These are phyloP conservation scores for Limnephilus auricula DNA, from an alignment of 2,888 invertebrate species.

Conservation along the genomic window DNA sequence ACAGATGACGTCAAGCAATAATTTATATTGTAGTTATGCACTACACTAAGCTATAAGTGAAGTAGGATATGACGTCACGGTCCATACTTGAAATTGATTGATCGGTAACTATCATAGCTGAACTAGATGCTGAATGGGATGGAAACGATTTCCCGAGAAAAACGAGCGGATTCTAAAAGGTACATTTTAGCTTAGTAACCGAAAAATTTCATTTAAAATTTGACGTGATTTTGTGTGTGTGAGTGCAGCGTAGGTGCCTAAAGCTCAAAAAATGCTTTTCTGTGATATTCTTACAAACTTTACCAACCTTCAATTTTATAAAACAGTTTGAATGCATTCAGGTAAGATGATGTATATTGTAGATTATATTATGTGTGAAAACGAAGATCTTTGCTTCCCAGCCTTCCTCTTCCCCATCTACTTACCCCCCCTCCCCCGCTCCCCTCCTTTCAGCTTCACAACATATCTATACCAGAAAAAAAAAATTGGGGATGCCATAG, in stretches of 20 bases:
- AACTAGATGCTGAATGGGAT: neutral
- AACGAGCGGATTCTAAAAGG: neutral
- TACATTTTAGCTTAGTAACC: neutral
- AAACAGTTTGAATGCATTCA: neutral
- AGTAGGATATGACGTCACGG: conserved; percentile 35
- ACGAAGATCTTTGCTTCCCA: neutral
- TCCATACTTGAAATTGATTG: conserved; percentile 43
- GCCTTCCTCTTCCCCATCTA: neutral
- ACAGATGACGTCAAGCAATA: neutral
- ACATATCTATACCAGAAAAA: too few species aligned
- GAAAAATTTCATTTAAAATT: neutral
- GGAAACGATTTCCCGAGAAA: neutral
- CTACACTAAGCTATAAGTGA: neutral
- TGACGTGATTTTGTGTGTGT: neutral
- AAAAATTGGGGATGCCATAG: too few species aligned
- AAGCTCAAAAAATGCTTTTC: neutral
- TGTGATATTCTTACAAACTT: neutral
- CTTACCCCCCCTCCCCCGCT: too few species aligned
- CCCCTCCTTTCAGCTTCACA: too few species aligned
- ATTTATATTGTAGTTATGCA: neutral
- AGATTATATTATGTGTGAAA: neutral
- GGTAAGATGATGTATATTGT: too few species aligned
- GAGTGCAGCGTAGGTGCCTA: too few species aligned
- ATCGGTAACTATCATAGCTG: neutral
- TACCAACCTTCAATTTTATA: neutral